Base-by-base conservation (phyloP, 2,888 invertebrate genomes). In the Aleiodes alternator region DNA sequence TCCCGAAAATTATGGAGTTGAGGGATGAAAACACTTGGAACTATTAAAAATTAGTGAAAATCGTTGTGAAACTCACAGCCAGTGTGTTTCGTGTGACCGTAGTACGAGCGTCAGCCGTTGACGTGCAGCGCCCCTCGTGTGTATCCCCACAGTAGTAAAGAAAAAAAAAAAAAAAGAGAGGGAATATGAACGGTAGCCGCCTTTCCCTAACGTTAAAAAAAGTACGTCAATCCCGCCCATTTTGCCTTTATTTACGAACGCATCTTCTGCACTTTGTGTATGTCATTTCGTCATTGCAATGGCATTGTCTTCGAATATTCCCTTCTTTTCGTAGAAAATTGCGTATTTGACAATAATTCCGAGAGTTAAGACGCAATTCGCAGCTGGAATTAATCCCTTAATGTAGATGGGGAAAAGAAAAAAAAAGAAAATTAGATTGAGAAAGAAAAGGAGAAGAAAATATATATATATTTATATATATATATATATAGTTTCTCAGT, bases 31-130 rank as follows among this genome's bases (percentile, higher is more conserved):
- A 16, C 64, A 64, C 16, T 5, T 8, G 23, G 1, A 11, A 64
- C 16, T 9, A 23, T 29, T 14, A 6, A 16, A 64, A 64, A 64
- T 4, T 2, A 12, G 51, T 55, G 59, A 29, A 73, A 80, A 76
- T 72, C 43, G 53, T 77, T 43, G 85, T 86, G 83, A 86, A 76
- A 86, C 79, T 85, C 84, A 82, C 83, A 77, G 76, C 70, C 76
- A 72, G 76, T 75, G 64, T 80, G 81, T 23, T 80, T 81, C 87
- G 84, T 80, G 83, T 79, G 81, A 81, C 89, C 87, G 89, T 89
- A 89, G 87, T 85, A 83, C 82, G 76, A 69, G 59, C 73, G 78
- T 76, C 76, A 75, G 76, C 85, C 84, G 82, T 79, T 68, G 61
- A 29, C 53, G 69, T 56, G 71, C 56, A 76, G 72, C 64, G 55